Base-by-base conservation (phyloP, 2,888 invertebrate genomes). In the Drosophila kokeensis region DNA sequence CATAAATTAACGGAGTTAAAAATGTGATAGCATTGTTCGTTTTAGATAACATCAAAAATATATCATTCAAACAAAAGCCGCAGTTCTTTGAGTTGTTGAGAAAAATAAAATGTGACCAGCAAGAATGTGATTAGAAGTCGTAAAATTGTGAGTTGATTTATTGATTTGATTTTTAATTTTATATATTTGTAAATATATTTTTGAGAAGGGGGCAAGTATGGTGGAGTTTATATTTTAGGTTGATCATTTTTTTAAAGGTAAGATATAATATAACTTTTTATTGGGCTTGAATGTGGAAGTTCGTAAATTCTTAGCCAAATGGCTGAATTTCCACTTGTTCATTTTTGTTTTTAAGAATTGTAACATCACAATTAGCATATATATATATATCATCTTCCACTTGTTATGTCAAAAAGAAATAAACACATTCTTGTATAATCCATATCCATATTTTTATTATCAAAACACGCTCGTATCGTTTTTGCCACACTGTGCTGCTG, bases 401-500 rank as follows among this genome's bases (percentile, higher is more conserved):
- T 45, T 45, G 7, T 21, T 45, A 4, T 2, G 13, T 4, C 7
- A 45, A 4, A 45, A 13, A 21, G 13, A 45, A 4, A 4, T 21
- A 7, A 13, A 13, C 4, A 45, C 13, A 21, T 13, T 21, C 4
- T 29, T 29, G 29, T 29, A 29, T 7, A 29, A 29, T 29, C 7
- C 29, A 29, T 29, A 7, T 7, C 29, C 7, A 29, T 29, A 24
- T 18, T 32, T 52, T 21, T 52, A 13, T 32, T 32, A 52, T 13
- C 1, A 32, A 52, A n/a, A 32, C 0, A 0, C 4, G 3, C 1
- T 49, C 11, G 0, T 0, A 18, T 27, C 5, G 10, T 2, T 4
- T 53, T 76, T 52, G 77, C 30, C 36, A 76, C 88, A 85, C 83
- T 78, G 88, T 87, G 68, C 42, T 10, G 38, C 29, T 58, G 72